A percentile compares a stretch with the other conserved stretches of the same genome.
Evolutionary conservation across 2,888 invertebrate species (phyloP).

Genomic region (Thumatha senex): DNA sequence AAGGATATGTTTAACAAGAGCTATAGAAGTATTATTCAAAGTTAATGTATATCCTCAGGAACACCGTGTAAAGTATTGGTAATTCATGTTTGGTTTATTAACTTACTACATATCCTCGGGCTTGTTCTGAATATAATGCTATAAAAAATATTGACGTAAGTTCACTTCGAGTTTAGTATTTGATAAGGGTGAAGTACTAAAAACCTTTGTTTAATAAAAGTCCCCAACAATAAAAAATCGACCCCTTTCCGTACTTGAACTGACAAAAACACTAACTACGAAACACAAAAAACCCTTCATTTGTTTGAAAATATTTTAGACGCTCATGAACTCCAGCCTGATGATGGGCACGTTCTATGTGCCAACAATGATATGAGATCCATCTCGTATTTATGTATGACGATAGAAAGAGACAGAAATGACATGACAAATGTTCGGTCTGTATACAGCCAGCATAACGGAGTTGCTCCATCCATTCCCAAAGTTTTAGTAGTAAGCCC

Average conservation of each 20-base stretch:
- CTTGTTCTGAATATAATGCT: too few relatives aligned
- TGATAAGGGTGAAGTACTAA: background rate
- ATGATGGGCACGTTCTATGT: constrained; percentile 33
- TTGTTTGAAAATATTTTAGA: constrained; percentile 44
- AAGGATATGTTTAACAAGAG: too few relatives aligned
- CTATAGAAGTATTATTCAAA: too few relatives aligned
- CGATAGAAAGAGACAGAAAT: constrained; percentile 37
- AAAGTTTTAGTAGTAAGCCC: constrained; percentile 61
- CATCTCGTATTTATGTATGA: constrained; percentile 35
- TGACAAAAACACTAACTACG: constrained; percentile 73
- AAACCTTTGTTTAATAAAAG: background rate
- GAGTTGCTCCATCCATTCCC: constrained; percentile 41
- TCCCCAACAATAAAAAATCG: constrained; percentile 50
- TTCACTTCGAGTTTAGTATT: background rate
- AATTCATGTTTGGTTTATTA: too few relatives aligned
- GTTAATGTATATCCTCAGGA: too few relatives aligned
- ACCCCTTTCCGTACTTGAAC: constrained; percentile 65
- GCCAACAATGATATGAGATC: too few relatives aligned
- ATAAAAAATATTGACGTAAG: too few relatives aligned
- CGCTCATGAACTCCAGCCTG: constrained; percentile 42
- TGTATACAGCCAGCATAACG: constrained; percentile 41
- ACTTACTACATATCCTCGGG: too few relatives aligned
- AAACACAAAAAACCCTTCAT: constrained; percentile 56
- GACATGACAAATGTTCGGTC: constrained; percentile 31
- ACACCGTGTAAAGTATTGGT: too few relatives aligned